Percentiles rank a stretch among this genome's conserved stretches.
Evolutionary conservation across 2,797 vertebrate genomes (phyloP).

Genomic region (Scomberomorus guttatus): DNA sequence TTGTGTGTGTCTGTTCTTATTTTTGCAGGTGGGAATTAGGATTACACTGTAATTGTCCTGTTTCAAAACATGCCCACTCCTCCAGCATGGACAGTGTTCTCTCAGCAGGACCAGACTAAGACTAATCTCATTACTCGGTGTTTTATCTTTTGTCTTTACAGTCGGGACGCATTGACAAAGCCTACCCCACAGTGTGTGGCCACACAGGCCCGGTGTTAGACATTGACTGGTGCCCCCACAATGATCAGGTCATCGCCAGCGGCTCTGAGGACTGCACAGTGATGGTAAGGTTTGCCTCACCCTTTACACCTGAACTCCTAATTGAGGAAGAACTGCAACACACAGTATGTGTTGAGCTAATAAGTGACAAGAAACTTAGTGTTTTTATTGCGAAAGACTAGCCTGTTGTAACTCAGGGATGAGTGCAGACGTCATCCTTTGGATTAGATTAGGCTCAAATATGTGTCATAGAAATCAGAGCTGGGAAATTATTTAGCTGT

Average conservation of each 20-base stretch:
- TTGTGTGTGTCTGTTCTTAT: not conserved
- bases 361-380: constrained; percentile 40
- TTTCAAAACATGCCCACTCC: constrained; percentile 49
- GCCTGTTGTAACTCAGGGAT: constrained; percentile 58
- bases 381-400: constrained; percentile 61
- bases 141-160: constrained; percentile 79
- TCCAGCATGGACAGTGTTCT: constrained; percentile 29
- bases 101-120: constrained; percentile 19
- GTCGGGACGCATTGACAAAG: constrained; percentile 96
- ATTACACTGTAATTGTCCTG: constrained; percentile 54
- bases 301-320: constrained; percentile 29
- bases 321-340: not conserved
- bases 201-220: constrained; percentile 97
- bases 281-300: constrained; percentile 87
- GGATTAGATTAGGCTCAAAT: constrained; percentile 80
- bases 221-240: constrained; percentile 98
- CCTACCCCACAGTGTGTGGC: constrained; percentile 97
- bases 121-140: constrained; percentile 65
- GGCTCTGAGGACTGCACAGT: constrained; percentile 97
- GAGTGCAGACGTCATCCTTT: constrained; percentile 74
- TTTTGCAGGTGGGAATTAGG: constrained; percentile 49
- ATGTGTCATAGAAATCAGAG: constrained; percentile 79
- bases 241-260: constrained; percentile 96
- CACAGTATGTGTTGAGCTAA: constrained; percentile 36
- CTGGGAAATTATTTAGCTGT: constrained; percentile 77